Base-by-base conservation (phyloP, 2,888 invertebrate species). In the Tyria jacobaeae region DNA sequence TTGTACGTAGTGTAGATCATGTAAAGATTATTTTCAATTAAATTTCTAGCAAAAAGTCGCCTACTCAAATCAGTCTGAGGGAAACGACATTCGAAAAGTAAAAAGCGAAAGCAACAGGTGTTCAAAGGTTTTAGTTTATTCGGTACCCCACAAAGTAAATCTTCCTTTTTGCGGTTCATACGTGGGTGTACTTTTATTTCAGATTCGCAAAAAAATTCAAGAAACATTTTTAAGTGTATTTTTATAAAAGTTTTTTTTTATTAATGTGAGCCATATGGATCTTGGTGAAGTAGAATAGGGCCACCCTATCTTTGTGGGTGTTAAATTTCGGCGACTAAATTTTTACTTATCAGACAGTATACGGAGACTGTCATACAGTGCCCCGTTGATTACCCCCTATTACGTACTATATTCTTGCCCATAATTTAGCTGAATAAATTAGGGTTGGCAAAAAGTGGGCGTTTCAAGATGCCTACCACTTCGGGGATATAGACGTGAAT, bases 41-140 rank as follows among this genome's bases (percentile, higher is more conserved):
- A 44, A 44, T 21, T 2, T 44, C 4, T 44, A 21, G 10, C 49
- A 65, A 62, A 64, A 64, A 62, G 62, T 48, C 37, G 27, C n/a
- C 21, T 24, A 49, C 52, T 47, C 56, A 56, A 54, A 54, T 51
- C 62, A 56, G 58, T 56, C 60, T 69, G 70, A 78, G 66, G 68
- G 49, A 37, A 10, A 52, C 73, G 61, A 41, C 66, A 75, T 49
- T 62, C 64, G 59, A 73, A 71, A 68, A 72, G 52, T 65, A 66
- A 78, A 78, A 73, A 69, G 66, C 59, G 61, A 52, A 66, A 60
- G 73, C 78, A 71, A 78, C 76, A 76, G 73, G 78, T 78, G 66
- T 64, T 72, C 71, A 76, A 78, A 73, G 76, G 63, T 60, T 76
- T 60, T 63, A 58, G 63, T 70, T 70, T 72, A 75, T 70, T 63